phyloP scores from a whole-genome alignment of 2,797 vertebrate species.

The Ataeniobius toweri region DNA sequence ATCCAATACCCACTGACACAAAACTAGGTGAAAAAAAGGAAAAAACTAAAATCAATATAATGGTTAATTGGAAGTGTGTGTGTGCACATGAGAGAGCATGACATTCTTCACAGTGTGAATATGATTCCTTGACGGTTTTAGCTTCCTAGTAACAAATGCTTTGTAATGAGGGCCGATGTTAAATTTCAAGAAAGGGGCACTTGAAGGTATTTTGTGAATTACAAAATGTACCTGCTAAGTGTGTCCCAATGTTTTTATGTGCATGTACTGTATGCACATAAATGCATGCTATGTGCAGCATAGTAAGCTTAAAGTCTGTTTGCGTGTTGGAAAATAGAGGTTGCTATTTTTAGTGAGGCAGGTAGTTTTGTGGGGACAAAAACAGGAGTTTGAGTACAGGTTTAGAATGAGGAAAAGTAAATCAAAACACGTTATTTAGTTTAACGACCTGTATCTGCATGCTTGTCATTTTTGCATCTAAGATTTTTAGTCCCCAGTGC shows the following conservation, averaged over 20 bases:
- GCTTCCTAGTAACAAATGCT: constrained; percentile 35
- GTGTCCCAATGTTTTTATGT: not conserved
- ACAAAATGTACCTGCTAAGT: constrained; percentile 2
- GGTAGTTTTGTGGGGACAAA: not conserved
- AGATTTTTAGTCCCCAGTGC: not conserved
- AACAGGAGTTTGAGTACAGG: not conserved
- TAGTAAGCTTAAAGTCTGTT: not conserved
- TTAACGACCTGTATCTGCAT: not conserved
- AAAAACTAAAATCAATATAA: constrained; percentile 64
- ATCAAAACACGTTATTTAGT: not conserved
- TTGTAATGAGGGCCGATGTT: constrained; percentile 31
- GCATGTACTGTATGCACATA: not conserved
- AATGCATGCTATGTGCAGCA: no score
- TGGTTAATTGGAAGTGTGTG: constrained; percentile 61
- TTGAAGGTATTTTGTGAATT: constrained; percentile 25
- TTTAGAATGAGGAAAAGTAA: not conserved
- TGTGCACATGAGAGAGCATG: constrained; percentile 18
- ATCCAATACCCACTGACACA: constrained; percentile 54
- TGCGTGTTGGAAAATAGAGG: not conserved
- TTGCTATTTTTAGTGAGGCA: not conserved
- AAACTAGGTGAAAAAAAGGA: constrained; percentile 38
- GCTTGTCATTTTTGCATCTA: not conserved
- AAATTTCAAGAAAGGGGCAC: constrained; percentile 36
- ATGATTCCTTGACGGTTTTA: constrained; percentile 54
- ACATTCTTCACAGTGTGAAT: constrained; percentile 39